Evolutionary conservation across 64 coral and sea anemone species (phyloP), one percentile per base, ranked within the genome.

Genomic region (Anthopleura sola): DNA sequence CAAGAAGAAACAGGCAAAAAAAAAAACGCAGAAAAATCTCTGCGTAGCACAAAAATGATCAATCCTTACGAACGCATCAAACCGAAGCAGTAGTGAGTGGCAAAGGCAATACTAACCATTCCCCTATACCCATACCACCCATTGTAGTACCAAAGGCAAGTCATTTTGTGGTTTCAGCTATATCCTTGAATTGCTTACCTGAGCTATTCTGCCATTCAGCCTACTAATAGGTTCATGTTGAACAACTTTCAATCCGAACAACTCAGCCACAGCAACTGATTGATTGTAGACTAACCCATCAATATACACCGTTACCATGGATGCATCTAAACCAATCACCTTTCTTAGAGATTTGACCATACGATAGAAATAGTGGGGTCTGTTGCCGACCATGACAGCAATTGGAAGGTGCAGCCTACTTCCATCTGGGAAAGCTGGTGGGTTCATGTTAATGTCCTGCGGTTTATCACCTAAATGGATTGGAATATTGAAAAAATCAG

Each of bases 121-220:
- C 9, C 9, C 40, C 40, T 44, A n/a, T n/a, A 44, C 40, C 40
- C 40, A 44, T 44, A 8, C 4, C 9, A 44, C 40, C 40, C 40
- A 44, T 8, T 44, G 40, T n/a, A n/a, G n/a, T n/a, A n/a, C n/a
- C n/a, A n/a, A n/a, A n/a, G n/a, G n/a, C n/a, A n/a, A n/a, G n/a
- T n/a, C n/a, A n/a, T n/a, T n/a, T n/a, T n/a, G n/a, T n/a, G n/a
- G n/a, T n/a, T n/a, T n/a, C n/a, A n/a, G n/a, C n/a, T n/a, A n/a
- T n/a, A n/a, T n/a, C n/a, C n/a, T n/a, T 44, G 4, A 44, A 44
- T 44, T 44, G 9, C 40, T 44, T 77, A 95, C 93, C 93, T 92
- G 93, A 77, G 89, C 90, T 54, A 95, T 95, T 82, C 93, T 91
- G 38, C 89, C 77, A 37, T 92, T 92, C 28, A 86, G 71, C 76